A percentile compares a stretch with the other conserved stretches of the same genome.
These are phyloP conservation scores for Pampus argenteus DNA, from an alignment of 2,797 vertebrate genomes.

Conservation along the genomic window DNA sequence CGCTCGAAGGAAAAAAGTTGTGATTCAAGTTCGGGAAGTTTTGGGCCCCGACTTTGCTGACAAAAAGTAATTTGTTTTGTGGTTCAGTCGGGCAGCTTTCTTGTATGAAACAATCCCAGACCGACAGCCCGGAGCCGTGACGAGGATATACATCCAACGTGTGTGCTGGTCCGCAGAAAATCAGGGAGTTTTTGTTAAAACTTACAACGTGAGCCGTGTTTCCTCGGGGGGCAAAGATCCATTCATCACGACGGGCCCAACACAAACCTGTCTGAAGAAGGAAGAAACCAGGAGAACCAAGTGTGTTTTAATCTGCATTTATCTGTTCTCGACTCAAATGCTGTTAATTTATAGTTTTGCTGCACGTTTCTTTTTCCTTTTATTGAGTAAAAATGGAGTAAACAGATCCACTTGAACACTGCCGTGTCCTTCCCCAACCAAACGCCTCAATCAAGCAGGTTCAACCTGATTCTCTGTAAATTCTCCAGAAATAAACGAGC, in stretches of 20 bases:
- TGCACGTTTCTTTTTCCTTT: too few species aligned
- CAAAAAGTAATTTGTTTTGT: neutral
- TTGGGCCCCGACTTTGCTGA: neutral
- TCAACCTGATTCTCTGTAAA: neutral
- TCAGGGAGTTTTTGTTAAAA: neutral
- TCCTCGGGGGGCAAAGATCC: neutral
- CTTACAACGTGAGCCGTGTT: neutral
- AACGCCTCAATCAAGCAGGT: neutral
- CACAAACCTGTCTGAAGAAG: too few species aligned
- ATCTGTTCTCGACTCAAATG: too few species aligned
- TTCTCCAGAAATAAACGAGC: neutral
- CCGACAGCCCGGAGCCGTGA: neutral
- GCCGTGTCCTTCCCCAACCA: too few species aligned
- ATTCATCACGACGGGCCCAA: neutral
- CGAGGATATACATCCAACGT: neutral
- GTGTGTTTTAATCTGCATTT: too few species aligned
- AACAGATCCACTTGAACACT: too few species aligned
- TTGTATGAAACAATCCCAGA: neutral
- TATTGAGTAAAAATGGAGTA: too few species aligned
- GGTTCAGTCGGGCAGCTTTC: neutral
- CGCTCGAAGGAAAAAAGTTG: neutral
- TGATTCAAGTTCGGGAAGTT: neutral
- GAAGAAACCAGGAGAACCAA: too few species aligned
- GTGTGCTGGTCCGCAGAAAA: neutral
- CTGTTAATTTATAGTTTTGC: too few species aligned